Percentiles rank a stretch among this genome's conserved stretches.
Evolutionary conservation across 1,140 invertebrate genomes (phyloP).

Genomic region (Lucilia sericata): DNA sequence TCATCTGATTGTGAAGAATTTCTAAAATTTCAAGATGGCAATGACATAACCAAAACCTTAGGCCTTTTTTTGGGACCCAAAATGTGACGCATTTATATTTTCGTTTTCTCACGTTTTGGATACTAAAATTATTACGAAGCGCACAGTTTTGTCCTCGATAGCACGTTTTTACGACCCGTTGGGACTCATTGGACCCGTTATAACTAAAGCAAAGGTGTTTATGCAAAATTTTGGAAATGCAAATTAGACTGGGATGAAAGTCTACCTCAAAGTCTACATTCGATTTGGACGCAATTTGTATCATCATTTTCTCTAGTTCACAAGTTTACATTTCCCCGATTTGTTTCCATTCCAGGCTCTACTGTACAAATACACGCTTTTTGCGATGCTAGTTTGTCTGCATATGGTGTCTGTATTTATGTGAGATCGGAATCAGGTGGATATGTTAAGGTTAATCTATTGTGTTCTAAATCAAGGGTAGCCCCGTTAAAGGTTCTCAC

Average conservation of each 20-base stretch:
- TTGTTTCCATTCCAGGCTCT: background rate
- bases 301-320: background rate
- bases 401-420: conserved; percentile 64
- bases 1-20: conserved; percentile 35
- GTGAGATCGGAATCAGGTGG: conserved; percentile 47
- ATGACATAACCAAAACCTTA: conserved; percentile 38
- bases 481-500: conserved; percentile 55
- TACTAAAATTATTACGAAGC: background rate
- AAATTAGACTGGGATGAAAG: conserved; percentile 31
- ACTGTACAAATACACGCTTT: conserved; percentile 58
- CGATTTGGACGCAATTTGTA: background rate
- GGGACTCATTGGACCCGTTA: conserved; percentile 14
- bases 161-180: conserved; percentile 39
- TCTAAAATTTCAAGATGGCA: conserved; percentile 46
- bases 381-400: conserved; percentile 62
- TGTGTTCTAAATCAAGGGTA: conserved; percentile 59
- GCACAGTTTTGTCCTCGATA: conserved; percentile 28
- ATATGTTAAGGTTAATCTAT: conserved; percentile 48
- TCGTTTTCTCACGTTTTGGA: background rate
- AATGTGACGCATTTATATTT: conserved; percentile 40
- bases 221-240: conserved; percentile 34
- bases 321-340: conserved; percentile 27
- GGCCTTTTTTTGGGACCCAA: conserved; percentile 43
- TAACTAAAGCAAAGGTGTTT: conserved; percentile 32
- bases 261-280: background rate